phyloP scores from a whole-genome alignment of 1,140 invertebrate genomes.

The Sinella curviseta region DNA sequence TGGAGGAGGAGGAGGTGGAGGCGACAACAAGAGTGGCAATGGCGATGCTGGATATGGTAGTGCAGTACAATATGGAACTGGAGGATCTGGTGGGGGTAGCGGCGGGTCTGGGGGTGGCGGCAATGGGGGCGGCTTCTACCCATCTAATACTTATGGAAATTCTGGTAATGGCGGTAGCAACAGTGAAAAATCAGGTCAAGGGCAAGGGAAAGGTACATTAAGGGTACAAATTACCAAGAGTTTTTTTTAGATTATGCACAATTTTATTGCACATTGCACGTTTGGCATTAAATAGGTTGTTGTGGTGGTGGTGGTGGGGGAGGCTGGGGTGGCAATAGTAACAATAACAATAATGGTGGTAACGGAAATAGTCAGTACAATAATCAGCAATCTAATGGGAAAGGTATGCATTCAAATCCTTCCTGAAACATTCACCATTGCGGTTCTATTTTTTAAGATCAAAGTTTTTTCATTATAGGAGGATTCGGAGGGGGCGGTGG shows the following conservation, averaged over 20 bases:
- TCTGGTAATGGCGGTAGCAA: background rate
- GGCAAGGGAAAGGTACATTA: background rate
- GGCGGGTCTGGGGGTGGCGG: background rate
- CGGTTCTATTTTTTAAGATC: too few species aligned
- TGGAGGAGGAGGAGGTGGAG: conserved; percentile 7
- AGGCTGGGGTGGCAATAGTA: background rate
- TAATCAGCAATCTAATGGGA: background rate
- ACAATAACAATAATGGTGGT: background rate
- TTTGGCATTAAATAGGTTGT: background rate
- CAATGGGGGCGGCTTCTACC: background rate
- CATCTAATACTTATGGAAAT: background rate
- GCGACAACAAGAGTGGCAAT: too few species aligned
- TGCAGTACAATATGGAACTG: background rate
- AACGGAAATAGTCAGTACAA: background rate
- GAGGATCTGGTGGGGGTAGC: background rate
- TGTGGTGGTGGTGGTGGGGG: background rate
- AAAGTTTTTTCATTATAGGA: background rate
- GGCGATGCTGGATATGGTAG: background rate
- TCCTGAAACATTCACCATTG: background rate
- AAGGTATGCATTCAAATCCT: background rate
- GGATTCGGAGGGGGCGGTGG: background rate
- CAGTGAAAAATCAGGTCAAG: background rate
- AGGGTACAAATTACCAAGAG: background rate
- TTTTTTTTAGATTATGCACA: background rate
- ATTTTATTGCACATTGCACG: background rate